Evolutionary conservation across 2,113 vertebrate genomes (phyloP).

Genomic region (Amia ocellicauda): DNA sequence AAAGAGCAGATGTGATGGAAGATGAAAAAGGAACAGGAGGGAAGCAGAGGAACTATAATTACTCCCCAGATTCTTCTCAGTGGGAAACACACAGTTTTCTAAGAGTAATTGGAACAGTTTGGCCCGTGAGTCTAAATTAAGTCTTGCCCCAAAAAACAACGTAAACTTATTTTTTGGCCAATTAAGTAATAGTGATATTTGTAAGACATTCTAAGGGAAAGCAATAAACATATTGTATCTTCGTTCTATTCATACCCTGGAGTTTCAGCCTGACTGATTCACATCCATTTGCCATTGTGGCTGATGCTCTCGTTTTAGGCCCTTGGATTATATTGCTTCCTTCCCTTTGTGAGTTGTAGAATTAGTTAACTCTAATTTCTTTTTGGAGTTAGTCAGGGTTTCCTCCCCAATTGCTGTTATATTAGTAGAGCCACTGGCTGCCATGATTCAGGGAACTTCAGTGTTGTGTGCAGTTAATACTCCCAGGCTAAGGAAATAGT

Average conservation of each 20-base stretch:
- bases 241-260: constrained; percentile 1
- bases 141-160: too few species aligned
- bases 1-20: too few species aligned
- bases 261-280: background rate
- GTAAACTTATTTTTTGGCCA: too few species aligned
- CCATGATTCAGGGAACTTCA: constrained; percentile 28
- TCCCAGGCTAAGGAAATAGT: constrained; percentile 30
- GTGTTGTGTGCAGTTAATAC: constrained; percentile 16
- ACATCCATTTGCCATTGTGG: constrained; percentile 5
- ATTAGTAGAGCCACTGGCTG: constrained; percentile 8
- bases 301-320: background rate
- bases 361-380: constrained; percentile 30
- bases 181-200: background rate
- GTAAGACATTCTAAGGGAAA: background rate
- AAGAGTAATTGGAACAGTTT: too few species aligned
- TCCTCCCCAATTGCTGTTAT: constrained; percentile 18
- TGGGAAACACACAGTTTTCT: too few species aligned
- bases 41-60: too few species aligned
- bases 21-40: too few species aligned
- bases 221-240: background rate
- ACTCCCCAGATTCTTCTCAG: too few species aligned
- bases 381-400: constrained; percentile 21
- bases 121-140: too few species aligned
- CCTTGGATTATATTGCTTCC: constrained; percentile 24
- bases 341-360: constrained; percentile 21